Percentiles rank a stretch among this genome's conserved stretches.
These are phyloP conservation scores for Malacosoma neustria DNA, from an alignment of 2,888 invertebrate species.

Conservation along the genomic window DNA sequence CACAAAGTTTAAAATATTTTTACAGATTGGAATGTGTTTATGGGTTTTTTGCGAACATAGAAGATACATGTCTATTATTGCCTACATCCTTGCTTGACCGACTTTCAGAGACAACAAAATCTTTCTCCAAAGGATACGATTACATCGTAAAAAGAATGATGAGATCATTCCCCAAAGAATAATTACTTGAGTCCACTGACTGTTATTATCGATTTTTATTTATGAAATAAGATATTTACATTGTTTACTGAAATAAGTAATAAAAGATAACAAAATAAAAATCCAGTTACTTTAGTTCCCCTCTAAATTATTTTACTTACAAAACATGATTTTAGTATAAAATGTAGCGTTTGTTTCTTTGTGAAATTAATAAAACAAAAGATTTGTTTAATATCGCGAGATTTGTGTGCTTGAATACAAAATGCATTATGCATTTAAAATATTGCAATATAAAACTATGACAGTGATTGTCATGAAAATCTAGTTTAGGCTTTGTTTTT, in stretches of 20 bases:
- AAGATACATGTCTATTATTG: slow-evolving; percentile 13
- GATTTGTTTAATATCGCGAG: no score
- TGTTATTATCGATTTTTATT: no score
- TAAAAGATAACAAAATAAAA: no score
- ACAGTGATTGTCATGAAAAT: neutral
- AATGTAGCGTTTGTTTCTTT: no score
- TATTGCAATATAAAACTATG: neutral
- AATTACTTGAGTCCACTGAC: neutral
- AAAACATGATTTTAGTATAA: no score
- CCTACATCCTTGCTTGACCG: slow-evolving; percentile 39
- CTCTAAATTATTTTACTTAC: no score
- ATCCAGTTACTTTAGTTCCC: no score
- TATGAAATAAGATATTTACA: no score
- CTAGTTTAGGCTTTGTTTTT: neutral
- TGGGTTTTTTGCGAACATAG: neutral
- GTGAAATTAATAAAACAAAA: no score
- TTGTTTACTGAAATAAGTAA: no score
- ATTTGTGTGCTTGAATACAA: neutral
- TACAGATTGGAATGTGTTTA: neutral
- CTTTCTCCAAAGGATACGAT: slow-evolving; percentile 5
- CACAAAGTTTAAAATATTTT: slow-evolving; percentile 20
- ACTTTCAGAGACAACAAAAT: slow-evolving; percentile 23
- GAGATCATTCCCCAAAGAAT: neutral
- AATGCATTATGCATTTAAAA: neutral
- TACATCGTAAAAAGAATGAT: slow-evolving; percentile 2